phyloP scores from a whole-genome alignment of 2,113 vertebrate species.

The Platichthys flesus region DNA sequence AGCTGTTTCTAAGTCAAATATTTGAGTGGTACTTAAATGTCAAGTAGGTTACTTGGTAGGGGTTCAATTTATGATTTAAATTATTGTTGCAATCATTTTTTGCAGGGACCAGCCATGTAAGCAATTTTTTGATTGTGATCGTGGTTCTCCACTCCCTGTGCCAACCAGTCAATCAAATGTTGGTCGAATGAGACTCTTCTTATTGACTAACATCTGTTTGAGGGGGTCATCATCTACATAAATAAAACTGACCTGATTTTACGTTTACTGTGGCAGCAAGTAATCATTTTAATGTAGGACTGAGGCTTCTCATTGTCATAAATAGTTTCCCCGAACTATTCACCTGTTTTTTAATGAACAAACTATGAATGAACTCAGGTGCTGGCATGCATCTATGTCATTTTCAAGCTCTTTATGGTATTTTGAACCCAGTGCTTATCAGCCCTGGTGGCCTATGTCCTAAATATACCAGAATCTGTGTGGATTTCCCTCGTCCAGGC shows the following conservation, averaged over 20 bases:
- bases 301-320: background rate
- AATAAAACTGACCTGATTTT: background rate
- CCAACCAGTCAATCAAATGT: too few species aligned
- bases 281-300: background rate
- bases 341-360: background rate
- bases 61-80: too few species aligned
- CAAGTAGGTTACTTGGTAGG: too few species aligned
- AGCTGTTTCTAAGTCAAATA: too few species aligned
- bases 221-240: background rate
- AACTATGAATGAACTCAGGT: background rate
- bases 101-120: too few species aligned
- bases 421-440: slow-evolving; percentile 48
- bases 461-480: slow-evolving; percentile 41
- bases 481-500: slow-evolving; percentile 39
- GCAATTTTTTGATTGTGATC: too few species aligned
- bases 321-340: background rate
- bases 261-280: background rate
- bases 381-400: background rate
- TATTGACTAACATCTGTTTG: too few species aligned
- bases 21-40: too few species aligned
- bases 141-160: too few species aligned
- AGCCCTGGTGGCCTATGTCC: slow-evolving; percentile 52
- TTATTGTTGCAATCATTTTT: too few species aligned
- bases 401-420: background rate
- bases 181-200: too few species aligned